Percentiles rank a stretch among this genome's conserved stretches.
phyloP scores from a whole-genome alignment of 2,888 invertebrate genomes.

The Apoderus coryli region DNA sequence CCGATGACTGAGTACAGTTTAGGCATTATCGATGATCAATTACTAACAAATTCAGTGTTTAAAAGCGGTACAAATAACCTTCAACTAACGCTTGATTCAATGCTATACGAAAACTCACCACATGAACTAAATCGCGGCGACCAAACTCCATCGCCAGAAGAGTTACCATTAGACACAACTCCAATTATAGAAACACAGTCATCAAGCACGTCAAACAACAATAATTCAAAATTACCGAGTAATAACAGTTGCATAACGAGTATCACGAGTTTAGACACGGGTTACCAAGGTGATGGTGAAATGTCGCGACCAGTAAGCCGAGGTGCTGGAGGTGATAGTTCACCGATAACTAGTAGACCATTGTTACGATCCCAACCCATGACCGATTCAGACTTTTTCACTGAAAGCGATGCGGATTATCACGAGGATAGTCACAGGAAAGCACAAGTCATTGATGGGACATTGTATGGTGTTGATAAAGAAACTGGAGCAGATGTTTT shows the following conservation, averaged over 20 bases:
- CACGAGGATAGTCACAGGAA: conserved; percentile 59
- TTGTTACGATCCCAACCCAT: conserved; percentile 46
- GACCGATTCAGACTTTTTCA: conserved; percentile 86
- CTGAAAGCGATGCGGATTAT: conserved; percentile 79
- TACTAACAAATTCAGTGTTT: conserved; percentile 35
- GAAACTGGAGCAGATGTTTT: conserved; percentile 37
- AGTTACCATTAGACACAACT: conserved; percentile 64
- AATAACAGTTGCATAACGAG: conserved; percentile 82
- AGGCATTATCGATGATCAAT: conserved; percentile 41
- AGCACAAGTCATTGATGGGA: conserved; percentile 80
- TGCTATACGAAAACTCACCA: conserved; percentile 30
- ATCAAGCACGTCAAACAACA: conserved; percentile 25
- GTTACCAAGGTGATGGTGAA: conserved; percentile 86
- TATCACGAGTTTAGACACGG: conserved; percentile 82
- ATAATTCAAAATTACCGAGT: conserved; percentile 48
- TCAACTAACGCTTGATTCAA: conserved; percentile 36
- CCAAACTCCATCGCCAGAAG: conserved; percentile 75
- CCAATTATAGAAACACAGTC: conserved; percentile 44
- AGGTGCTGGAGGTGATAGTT: conserved; percentile 63
- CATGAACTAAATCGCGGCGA: conserved; percentile 41
- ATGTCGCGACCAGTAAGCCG: conserved; percentile 77
- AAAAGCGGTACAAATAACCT: conserved; percentile 44
- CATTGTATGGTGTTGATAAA: conserved; percentile 60
- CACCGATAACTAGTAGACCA: conserved; percentile 41
- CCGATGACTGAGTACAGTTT: conserved; percentile 28